Conservation (phyloP, 2,888 invertebrate genomes). For the Aelia acuminata region DNA sequence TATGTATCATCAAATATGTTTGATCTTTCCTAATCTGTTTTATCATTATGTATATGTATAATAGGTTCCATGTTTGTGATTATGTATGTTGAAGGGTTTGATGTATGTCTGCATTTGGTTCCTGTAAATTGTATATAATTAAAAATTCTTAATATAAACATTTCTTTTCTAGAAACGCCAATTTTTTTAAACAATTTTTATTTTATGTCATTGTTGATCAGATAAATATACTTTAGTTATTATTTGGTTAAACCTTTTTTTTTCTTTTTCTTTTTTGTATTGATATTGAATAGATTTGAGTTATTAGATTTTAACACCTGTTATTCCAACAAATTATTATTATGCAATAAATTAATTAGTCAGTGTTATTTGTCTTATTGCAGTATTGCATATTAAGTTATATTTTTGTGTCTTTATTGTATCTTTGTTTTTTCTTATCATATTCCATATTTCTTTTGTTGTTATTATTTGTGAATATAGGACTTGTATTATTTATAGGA, state of each 20-base stretch:
- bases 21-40: slow-evolving; percentile 36
- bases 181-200: background rate
- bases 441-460: slow-evolving; percentile 34
- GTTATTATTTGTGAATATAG: slow-evolving; percentile 51
- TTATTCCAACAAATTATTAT: slow-evolving; percentile 51
- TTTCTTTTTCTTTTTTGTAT: no score
- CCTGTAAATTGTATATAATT: slow-evolving; percentile 28
- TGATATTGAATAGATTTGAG: background rate
- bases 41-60: background rate
- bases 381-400: slow-evolving; percentile 30
- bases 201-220: background rate
- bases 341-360: slow-evolving; percentile 40
- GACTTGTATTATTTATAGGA: slow-evolving; percentile 52
- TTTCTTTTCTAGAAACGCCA: slow-evolving; percentile 5
- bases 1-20: background rate
- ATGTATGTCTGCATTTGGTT: slow-evolving; percentile 18
- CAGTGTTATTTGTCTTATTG: slow-evolving; percentile 33
- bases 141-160: slow-evolving; percentile 22
- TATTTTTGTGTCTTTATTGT: slow-evolving; percentile 35
- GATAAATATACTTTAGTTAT: slow-evolving; percentile 14
- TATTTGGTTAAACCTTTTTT: slow-evolving; percentile 8
- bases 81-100: background rate
- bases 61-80: slow-evolving; percentile 12
- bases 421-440: slow-evolving; percentile 20
- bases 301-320: slow-evolving; percentile 46